These are phyloP conservation scores for Caenorhabditis sulstoni DNA, from an alignment of 2,888 invertebrate species.

Conservation along the genomic window DNA sequence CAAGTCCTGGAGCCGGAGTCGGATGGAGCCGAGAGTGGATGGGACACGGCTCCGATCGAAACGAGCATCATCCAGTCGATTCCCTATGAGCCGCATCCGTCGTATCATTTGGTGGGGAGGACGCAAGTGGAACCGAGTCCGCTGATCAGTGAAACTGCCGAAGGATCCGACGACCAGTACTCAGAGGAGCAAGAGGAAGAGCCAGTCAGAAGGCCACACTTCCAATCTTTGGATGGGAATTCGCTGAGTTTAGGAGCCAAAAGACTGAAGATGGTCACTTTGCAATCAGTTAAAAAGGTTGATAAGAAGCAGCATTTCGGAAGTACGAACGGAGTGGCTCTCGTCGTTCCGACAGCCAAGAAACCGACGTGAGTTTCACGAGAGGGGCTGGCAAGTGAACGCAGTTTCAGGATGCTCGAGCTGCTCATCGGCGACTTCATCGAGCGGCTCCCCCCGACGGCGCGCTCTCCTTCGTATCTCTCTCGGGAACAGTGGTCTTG, in stretches of 20 bases:
- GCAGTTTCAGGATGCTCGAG: conserved; percentile 38
- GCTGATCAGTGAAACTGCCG: conserved; percentile 16
- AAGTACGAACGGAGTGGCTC: conserved; percentile 28
- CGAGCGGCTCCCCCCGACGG: conserved; percentile 29
- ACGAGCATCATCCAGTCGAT: conserved; percentile 29
- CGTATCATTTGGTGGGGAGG: conserved; percentile 22
- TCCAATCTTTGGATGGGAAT: conserved; percentile 7
- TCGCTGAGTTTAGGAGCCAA: neutral
- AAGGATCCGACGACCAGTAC: conserved; percentile 2
- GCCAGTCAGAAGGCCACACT: conserved; percentile 18
- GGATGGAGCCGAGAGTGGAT: neutral
- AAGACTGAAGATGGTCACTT: conserved; percentile 2
- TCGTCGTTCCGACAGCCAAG: conserved; percentile 17
- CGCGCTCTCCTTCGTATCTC: conserved; percentile 14
- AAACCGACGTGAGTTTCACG: conserved; percentile 34
- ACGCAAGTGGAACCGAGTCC: conserved; percentile 52
- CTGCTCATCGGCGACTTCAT: conserved; percentile 41
- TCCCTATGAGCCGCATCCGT: conserved; percentile 30
- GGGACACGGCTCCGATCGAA: conserved; percentile 32
- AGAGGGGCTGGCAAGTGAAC: neutral
- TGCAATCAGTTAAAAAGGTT: conserved; percentile 41
- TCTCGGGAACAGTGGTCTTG: conserved; percentile 39
- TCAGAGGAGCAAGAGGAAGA: neutral
- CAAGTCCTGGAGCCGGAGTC: conserved; percentile 4
- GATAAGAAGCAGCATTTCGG: conserved; percentile 16